Base-by-base conservation (phyloP, 2,113 vertebrate species). In the Plestiodon gilberti region DNA sequence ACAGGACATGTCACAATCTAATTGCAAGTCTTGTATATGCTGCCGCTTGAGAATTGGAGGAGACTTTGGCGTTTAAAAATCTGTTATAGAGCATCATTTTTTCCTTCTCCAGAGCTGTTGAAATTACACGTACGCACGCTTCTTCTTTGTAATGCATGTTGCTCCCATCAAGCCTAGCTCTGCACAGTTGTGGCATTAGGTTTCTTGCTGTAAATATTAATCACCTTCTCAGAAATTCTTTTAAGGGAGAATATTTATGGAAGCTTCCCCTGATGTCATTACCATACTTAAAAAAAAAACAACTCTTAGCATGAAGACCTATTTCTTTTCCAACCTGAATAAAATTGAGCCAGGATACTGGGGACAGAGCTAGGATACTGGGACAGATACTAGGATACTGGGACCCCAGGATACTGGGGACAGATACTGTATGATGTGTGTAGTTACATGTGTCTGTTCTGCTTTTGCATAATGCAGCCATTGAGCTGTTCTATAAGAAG, bases 61-160 rank as follows among this genome's bases (percentile, higher is more conserved):
- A 69, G 62, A 84, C 69, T 84, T 57, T 79, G 67, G 78, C 79
- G 86, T 89, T 88, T 81, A 61, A 78, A 59, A 83, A 30, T 59
- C 73, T 89, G 23, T 87, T 80, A 82, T 75, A 88, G 81, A 91
- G 88, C 81, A 90, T 3, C 1, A 28, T 92, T 85, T 92, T 89
- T 74, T 78, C 79, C 38, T 83, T 76, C 55, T 88, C 91, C 93
- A 40, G 59, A 75, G 84, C 90, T 89, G 62, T 91, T 93, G 17
- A 78, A 90, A 86, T 89, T 86, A 83, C 78, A 74, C 82, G 40
- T 81, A 82, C 38, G 33, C 38, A 84, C 85, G 83, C 82, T n/a
- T n/a, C n/a, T n/a, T 69, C n/a, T 73, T 82, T 69, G 52, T 65
- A n/a, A 82, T 78, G 65, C 28, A 65, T 84, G 78, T 92, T 89